Conservation (phyloP, 2,888 invertebrate species). For the Clusia tigrina region DNA sequence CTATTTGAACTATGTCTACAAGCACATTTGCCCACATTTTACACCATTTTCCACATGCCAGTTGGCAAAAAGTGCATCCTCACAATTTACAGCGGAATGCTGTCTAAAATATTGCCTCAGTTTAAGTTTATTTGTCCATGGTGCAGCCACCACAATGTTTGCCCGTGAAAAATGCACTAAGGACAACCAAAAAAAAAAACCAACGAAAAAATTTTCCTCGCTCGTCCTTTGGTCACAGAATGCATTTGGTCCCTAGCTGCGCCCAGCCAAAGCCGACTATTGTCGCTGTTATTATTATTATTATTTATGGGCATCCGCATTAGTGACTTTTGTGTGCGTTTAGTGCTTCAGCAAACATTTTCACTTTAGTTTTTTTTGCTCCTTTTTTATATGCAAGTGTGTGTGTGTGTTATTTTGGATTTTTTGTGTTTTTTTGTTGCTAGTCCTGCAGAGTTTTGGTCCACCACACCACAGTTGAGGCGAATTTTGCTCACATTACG, state of each 20-base stretch:
- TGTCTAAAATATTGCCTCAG: too few species aligned
- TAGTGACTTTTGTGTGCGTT: constrained; percentile 28
- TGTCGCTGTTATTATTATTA: constrained; percentile 27
- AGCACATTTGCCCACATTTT: too few species aligned
- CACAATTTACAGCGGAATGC: too few species aligned
- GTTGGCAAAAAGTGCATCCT: too few species aligned
- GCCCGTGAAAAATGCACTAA: too few species aligned
- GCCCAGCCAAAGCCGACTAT: constrained; percentile 11
- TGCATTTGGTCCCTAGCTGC: constrained; percentile 6
- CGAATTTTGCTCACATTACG: constrained; percentile 8
- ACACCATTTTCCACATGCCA: too few species aligned
- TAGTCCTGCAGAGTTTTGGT: constrained; percentile 27
- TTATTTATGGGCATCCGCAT: constrained; percentile 39
- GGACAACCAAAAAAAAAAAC: constrained; percentile 19
- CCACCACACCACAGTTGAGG: constrained; percentile 22
- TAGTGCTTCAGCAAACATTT: not conserved
- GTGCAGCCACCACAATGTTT: too few species aligned
- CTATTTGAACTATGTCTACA: too few species aligned
- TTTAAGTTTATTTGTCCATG: too few species aligned
- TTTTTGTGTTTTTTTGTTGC: not conserved
- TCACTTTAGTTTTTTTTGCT: not conserved
- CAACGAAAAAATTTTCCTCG: constrained; percentile 7
- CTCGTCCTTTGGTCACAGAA: not conserved
- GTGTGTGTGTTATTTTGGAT: not conserved
- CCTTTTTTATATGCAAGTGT: not conserved